These are phyloP conservation scores for Sweltsa coloradensis DNA, from an alignment of 1,140 invertebrate species.

Conservation along the genomic window DNA sequence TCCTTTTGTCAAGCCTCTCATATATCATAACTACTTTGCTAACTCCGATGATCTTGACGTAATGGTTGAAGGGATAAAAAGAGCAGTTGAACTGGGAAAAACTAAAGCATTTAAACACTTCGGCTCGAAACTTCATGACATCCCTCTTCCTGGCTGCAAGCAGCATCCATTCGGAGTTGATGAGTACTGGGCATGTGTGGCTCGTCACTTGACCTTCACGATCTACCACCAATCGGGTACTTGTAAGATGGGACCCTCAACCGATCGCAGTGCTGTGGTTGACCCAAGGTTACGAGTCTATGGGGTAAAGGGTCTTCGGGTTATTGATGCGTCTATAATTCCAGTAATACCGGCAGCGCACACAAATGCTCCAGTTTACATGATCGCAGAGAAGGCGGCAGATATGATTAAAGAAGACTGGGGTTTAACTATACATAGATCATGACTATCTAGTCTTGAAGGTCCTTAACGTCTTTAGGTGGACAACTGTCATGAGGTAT, in stretches of 20 bases:
- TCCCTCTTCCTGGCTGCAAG: slow-evolving; percentile 49
- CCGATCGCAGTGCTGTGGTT: slow-evolving; percentile 54
- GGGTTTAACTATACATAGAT: no score
- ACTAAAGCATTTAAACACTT: slow-evolving; percentile 43
- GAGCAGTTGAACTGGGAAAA: slow-evolving; percentile 39
- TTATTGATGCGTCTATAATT: slow-evolving; percentile 64
- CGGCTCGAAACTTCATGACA: slow-evolving; percentile 42
- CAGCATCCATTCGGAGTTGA: slow-evolving; percentile 47
- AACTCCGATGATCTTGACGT: slow-evolving; percentile 48
- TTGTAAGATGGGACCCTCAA: slow-evolving; percentile 70
- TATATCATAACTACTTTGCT: slow-evolving; percentile 69
- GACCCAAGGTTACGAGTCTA: slow-evolving; percentile 52
- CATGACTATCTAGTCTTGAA: no score
- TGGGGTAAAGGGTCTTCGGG: slow-evolving; percentile 51
- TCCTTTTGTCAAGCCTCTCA: slow-evolving; percentile 60
- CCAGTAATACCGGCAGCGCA: slow-evolving; percentile 42
- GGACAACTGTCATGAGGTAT: no score
- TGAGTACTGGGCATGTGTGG: slow-evolving; percentile 60
- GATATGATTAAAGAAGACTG: slow-evolving; percentile 49
- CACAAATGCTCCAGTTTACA: slow-evolving; percentile 48
- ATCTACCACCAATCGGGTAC: slow-evolving; percentile 71
- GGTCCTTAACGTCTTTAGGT: no score
- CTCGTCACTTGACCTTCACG: slow-evolving; percentile 49
- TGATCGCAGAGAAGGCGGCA: slow-evolving; percentile 59
- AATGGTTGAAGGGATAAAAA: slow-evolving; percentile 46